Percentiles rank a stretch among this genome's conserved stretches.
phyloP scores from a whole-genome alignment of 2,113 vertebrate genomes.

The human (Homo sapiens) region DNA sequence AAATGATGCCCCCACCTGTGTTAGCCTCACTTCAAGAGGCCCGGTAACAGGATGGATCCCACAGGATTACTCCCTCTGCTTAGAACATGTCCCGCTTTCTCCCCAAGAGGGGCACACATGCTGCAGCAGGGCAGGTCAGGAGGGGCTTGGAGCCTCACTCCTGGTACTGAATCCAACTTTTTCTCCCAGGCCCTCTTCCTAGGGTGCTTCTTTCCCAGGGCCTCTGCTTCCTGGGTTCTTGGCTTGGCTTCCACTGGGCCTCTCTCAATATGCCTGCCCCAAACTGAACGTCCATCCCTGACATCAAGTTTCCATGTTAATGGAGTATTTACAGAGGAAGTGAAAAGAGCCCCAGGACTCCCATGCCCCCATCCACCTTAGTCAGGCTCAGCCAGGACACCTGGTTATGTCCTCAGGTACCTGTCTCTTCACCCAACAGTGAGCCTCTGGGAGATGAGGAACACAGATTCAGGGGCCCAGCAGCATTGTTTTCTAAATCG shows the following conservation, averaged over 20 bases:
- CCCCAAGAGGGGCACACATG: background rate
- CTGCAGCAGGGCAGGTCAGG: too few relatives aligned
- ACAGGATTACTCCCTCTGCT: background rate
- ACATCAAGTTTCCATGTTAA: background rate
- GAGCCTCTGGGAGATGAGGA: background rate
- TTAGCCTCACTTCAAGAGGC: background rate
- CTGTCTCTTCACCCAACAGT: background rate
- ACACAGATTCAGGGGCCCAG: background rate
- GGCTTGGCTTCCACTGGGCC: background rate
- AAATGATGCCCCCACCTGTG: background rate
- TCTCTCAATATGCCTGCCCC: background rate
- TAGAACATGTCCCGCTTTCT: background rate
- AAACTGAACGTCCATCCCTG: background rate
- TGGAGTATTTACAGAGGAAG: background rate
- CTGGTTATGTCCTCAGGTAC: background rate
- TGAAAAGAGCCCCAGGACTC: background rate
- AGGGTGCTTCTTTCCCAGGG: background rate
- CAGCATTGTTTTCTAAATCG: background rate
- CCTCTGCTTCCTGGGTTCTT: background rate
- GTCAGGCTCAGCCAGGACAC: background rate
- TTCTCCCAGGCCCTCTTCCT: background rate
- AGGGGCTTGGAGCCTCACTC: background rate
- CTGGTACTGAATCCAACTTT: background rate
- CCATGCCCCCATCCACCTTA: too few relatives aligned
- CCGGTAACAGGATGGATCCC: background rate